Conservation (phyloP, 2,888 invertebrate genomes). For the Arrhopalites spinosus region DNA sequence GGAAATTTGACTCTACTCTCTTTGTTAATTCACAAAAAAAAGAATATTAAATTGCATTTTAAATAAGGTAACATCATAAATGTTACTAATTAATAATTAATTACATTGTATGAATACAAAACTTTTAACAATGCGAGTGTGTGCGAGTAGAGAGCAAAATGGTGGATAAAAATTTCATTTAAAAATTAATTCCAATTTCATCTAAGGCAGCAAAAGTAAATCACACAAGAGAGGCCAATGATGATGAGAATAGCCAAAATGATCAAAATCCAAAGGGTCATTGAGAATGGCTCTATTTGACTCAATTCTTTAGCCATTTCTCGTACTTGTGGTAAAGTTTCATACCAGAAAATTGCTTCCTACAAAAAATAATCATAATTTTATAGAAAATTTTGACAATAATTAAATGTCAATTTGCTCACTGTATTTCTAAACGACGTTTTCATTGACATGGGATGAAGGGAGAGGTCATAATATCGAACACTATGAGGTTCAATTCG, state of each 20-base stretch:
- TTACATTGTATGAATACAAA: too few species aligned
- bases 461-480: constrained; percentile 43
- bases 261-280: neutral
- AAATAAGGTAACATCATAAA: too few species aligned
- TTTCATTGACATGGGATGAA: constrained; percentile 41
- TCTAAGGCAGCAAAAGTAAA: constrained; percentile 9
- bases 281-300: neutral
- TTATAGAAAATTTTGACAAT: neutral
- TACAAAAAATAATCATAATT: neutral
- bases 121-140: too few species aligned
- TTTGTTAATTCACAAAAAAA: too few species aligned
- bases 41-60: too few species aligned
- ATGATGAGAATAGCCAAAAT: neutral
- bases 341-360: constrained; percentile 9
- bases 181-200: neutral
- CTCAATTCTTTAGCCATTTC: neutral
- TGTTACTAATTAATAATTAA: too few species aligned
- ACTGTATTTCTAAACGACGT: constrained; percentile 48
- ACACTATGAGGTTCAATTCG: constrained; percentile 35
- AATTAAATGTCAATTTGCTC: constrained; percentile 11
- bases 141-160: too few species aligned
- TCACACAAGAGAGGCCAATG: neutral
- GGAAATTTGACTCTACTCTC: too few species aligned
- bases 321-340: neutral
- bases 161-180: too few species aligned